A percentile compares a stretch with the other conserved stretches of the same genome.
Evolutionary conservation across 2,888 invertebrate species (phyloP).

Genomic region (Dicyrtomina minuta): DNA sequence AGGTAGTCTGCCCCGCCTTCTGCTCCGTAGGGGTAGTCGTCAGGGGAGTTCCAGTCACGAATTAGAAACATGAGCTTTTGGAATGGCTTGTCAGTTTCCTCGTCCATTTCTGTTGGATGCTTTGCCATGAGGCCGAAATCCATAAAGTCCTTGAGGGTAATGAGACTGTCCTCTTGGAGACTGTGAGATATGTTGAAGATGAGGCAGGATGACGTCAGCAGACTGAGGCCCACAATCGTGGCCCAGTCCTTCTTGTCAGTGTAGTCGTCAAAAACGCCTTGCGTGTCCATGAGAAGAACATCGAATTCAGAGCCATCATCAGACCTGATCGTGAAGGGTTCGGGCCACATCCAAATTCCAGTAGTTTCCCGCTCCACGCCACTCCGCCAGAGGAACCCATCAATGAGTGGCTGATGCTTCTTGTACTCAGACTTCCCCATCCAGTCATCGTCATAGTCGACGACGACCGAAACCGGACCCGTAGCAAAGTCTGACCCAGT

Average conservation of each 20-base stretch:
- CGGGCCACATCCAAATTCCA: slow-evolving; percentile 57
- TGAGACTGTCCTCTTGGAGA: slow-evolving; percentile 39
- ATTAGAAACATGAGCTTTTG: slow-evolving; percentile 48
- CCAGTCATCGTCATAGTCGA: slow-evolving; percentile 33
- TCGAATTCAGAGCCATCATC: slow-evolving; percentile 51
- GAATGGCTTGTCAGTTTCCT: slow-evolving; percentile 59
- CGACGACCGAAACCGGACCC: no score
- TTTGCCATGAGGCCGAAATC: slow-evolving; percentile 38
- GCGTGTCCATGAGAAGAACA: slow-evolving; percentile 46
- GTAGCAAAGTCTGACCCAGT: no score
- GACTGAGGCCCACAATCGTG: slow-evolving; percentile 39
- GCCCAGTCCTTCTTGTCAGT: slow-evolving; percentile 35
- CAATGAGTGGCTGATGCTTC: slow-evolving; percentile 12
- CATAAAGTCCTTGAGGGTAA: slow-evolving; percentile 38
- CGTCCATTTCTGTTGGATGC: background rate
- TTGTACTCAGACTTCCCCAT: slow-evolving; percentile 33
- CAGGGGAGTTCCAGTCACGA: slow-evolving; percentile 56
- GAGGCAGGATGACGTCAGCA: slow-evolving; percentile 38
- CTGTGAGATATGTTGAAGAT: slow-evolving; percentile 40
- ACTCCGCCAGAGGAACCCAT: slow-evolving; percentile 56
- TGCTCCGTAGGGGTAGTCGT: slow-evolving; percentile 56
- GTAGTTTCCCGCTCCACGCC: slow-evolving; percentile 55
- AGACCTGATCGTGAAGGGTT: slow-evolving; percentile 55
- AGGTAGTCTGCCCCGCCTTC: no score
- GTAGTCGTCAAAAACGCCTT: slow-evolving; percentile 45